Percentiles rank a stretch among this genome's conserved stretches.
Evolutionary conservation across 2,113 vertebrate species (phyloP).

Genomic region (Garra rufa): DNA sequence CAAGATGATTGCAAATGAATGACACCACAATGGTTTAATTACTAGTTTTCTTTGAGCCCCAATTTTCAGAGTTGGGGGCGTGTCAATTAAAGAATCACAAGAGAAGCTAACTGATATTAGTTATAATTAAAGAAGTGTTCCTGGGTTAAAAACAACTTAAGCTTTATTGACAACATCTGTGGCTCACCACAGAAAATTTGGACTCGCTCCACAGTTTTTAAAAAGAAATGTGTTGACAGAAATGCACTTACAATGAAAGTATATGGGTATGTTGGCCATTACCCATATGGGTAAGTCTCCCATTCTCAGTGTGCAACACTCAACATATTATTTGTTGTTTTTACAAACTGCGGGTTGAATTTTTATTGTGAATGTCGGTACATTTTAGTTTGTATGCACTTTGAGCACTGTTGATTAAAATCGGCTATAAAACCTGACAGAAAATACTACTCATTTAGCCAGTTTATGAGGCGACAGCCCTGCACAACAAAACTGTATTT

Average conservation of each 20-base stretch:
- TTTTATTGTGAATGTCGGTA: neutral
- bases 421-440: neutral
- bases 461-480: neutral
- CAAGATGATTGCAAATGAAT: neutral
- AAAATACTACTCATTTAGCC: neutral
- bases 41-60: neutral
- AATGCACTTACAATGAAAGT: neutral
- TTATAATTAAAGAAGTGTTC: neutral
- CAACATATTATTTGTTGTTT: neutral
- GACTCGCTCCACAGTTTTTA: neutral
- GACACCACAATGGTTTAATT: neutral
- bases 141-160: neutral
- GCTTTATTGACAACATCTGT: neutral
- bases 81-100: neutral
- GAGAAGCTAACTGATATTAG: neutral
- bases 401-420: neutral
- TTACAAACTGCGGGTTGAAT: neutral
- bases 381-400: neutral
- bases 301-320: neutral
- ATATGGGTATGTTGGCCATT: neutral
- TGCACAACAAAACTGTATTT: slow-evolving; percentile 13
- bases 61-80: neutral
- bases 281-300: neutral
- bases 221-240: neutral
- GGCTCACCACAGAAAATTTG: slow-evolving; percentile 1